phyloP scores from a whole-genome alignment of 2,113 vertebrate genomes.

The Oreochromis spilurus region DNA sequence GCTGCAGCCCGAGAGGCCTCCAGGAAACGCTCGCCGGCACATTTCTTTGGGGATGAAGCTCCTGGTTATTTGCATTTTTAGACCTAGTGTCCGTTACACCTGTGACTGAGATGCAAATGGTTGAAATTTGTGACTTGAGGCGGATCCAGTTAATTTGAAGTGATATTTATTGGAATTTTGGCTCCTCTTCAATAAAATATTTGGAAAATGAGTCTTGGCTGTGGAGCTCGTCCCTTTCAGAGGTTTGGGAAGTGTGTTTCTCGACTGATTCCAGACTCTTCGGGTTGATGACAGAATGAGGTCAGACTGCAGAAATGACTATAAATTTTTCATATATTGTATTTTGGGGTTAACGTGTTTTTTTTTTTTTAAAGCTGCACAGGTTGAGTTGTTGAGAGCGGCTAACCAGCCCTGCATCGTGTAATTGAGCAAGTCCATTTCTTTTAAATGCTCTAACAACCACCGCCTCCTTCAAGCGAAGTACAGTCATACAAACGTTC shows the following conservation, averaged over 20 bases:
- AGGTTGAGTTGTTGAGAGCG: background rate
- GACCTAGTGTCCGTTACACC: background rate
- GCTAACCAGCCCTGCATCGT: background rate
- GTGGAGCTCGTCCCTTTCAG: background rate
- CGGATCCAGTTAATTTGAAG: background rate
- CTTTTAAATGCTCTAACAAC: background rate
- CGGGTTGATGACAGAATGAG: conserved; percentile 12
- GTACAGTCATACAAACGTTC: background rate
- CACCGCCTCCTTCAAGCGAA: background rate
- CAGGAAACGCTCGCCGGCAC: background rate
- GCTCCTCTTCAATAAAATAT: background rate
- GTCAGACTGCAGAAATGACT: background rate
- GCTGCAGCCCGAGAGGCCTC: background rate
- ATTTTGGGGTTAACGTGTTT: background rate
- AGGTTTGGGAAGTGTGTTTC: background rate
- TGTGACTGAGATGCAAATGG: background rate
- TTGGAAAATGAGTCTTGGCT: background rate
- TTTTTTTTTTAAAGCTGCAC: background rate
- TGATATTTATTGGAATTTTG: background rate
- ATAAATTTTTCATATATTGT: background rate
- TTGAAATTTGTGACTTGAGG: background rate
- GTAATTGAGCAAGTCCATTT: background rate
- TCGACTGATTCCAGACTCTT: background rate
- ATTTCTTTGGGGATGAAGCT: background rate
- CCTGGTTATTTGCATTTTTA: background rate